Evolutionary conservation across 2,113 vertebrate genomes (phyloP).

Genomic region (Coptodon bakossiorum): DNA sequence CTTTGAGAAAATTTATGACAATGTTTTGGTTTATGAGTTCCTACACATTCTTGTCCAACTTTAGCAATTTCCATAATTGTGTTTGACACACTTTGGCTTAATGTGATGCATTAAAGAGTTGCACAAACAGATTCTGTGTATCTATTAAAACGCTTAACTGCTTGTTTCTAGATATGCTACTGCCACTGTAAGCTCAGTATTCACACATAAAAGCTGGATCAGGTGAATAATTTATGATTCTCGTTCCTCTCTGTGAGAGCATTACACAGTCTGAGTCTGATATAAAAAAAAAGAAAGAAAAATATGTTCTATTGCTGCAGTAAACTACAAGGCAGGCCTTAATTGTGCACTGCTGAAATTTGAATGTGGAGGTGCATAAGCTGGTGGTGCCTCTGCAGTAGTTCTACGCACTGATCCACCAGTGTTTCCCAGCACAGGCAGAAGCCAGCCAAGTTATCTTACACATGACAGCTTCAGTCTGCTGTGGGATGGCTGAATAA

Average conservation of each 20-base stretch:
- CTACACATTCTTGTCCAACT: slow-evolving; percentile 47
- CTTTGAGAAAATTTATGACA: slow-evolving; percentile 53
- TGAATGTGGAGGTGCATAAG: slow-evolving; percentile 14
- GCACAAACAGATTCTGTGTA: slow-evolving; percentile 37
- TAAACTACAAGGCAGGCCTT: not conserved
- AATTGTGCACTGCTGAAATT: slow-evolving; percentile 9
- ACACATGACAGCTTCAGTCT: slow-evolving; percentile 60
- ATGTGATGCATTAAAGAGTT: slow-evolving; percentile 44
- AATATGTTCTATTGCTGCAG: not conserved
- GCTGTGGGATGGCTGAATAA: slow-evolving; percentile 62
- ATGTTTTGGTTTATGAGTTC: slow-evolving; percentile 59
- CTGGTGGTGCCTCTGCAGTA: not conserved
- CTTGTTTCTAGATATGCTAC: slow-evolving; percentile 25
- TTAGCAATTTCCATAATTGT: slow-evolving; percentile 67
- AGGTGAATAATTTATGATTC: slow-evolving; percentile 60
- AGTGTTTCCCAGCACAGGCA: slow-evolving; percentile 11
- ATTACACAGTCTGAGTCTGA: slow-evolving; percentile 9
- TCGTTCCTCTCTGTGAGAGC: slow-evolving; percentile 25
- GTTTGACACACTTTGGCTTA: slow-evolving; percentile 35
- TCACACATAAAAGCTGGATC: slow-evolving; percentile 51
- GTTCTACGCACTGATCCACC: not conserved
- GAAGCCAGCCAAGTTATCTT: slow-evolving; percentile 44
- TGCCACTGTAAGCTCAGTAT: slow-evolving; percentile 28
- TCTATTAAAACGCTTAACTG: slow-evolving; percentile 41
- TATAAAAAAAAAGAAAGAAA: not conserved